Base-by-base conservation (phyloP, 1,140 invertebrate species). In the Lucilia sericata region DNA sequence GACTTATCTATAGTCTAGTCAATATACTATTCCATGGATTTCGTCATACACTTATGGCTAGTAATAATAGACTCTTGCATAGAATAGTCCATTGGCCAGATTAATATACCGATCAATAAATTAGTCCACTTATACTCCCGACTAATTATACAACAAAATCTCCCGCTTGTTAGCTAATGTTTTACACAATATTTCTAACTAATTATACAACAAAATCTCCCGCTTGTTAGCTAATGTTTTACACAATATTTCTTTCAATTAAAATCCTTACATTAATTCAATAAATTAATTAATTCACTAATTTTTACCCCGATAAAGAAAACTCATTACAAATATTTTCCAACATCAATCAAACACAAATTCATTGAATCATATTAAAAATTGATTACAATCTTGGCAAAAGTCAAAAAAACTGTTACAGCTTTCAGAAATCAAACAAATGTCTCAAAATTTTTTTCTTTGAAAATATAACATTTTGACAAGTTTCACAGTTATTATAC, bases 351-450 rank as follows among this genome's bases (percentile, higher is more conserved):
- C 65, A 70, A 21, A 19, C 21, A 10, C 9, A 70, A 70, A 70
- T 70, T 70, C 65, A 70, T 70, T 70, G 65, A 70, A 70, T 70
- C 65, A 21, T 70, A 70, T 70, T 70, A 70, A 70, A 70, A 70
- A 70, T 70, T 21, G 65, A 70, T 70, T 70, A 10, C 19, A 70
- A 70, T 21, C 65, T 19, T 70, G 14, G 8, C 14, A 60, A 17
- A 60, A 42, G 10, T 7, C 42, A 42, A 30, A 30, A 30, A 30
- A 30, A 30, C 25, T 30, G 25, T 30, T 10, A 42, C 42, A 42
- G 42, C 10, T 7, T 42, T 42, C 42, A 42, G 25, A 30, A 30
- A 30, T 30, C 25, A 30, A 30, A 1, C 25, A 30, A 30, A 30
- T 30, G 25, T 30, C 25, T 30, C 25, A 2, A 2, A 2, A 30